phyloP scores from a whole-genome alignment of 2,113 vertebrate genomes.

The Chamaetylas fuelleborni region DNA sequence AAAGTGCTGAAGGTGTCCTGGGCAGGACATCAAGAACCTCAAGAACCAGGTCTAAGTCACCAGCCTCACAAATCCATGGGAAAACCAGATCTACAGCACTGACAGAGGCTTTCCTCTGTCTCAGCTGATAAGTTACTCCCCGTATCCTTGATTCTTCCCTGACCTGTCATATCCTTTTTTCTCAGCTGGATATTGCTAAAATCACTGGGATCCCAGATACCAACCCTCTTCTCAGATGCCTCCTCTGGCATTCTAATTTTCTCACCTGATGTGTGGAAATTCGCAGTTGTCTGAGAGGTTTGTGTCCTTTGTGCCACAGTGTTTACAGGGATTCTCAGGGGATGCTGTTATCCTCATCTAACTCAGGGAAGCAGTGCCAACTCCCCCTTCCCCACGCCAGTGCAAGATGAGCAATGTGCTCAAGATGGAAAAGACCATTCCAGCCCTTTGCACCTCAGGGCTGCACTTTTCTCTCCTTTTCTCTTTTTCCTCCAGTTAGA shows the following conservation, averaged over 20 bases:
- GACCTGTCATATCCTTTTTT: background rate
- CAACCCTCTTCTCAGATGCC: background rate
- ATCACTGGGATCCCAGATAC: background rate
- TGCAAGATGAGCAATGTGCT: rapidly evolving
- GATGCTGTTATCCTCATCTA: background rate
- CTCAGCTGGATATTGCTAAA: background rate
- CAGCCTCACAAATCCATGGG: background rate
- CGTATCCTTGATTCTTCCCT: background rate
- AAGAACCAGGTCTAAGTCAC: background rate
- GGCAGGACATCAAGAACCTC: background rate
- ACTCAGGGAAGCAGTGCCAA: background rate
- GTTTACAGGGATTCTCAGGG: background rate
- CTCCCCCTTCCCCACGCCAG: rapidly evolving
- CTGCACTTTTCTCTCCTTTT: background rate
- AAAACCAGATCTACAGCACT: background rate
- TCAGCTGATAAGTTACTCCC: background rate
- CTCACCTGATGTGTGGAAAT: background rate
- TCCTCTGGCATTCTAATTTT: background rate
- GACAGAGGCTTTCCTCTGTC: background rate
- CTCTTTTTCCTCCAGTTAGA: background rate
- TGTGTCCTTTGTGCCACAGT: background rate
- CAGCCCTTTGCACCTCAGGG: background rate
- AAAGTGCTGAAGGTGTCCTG: background rate
- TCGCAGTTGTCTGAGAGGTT: background rate
- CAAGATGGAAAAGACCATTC: background rate